Percentiles rank a stretch among this genome's conserved stretches.
Conservation (phyloP, 2,797 vertebrate genomes). For the Acipenser transmontanus region DNA sequence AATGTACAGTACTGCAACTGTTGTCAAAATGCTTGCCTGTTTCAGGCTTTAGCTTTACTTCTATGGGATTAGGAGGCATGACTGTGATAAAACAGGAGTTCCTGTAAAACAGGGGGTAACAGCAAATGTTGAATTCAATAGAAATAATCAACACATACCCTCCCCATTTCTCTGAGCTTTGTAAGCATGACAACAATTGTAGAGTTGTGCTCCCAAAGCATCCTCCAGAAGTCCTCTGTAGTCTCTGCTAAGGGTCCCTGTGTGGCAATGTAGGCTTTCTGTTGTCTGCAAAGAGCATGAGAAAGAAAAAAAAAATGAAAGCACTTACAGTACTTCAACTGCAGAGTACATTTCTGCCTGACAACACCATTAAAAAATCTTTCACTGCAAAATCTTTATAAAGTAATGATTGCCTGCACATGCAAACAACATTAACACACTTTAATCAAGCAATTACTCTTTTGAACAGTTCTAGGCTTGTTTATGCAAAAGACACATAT, state of each 20-base stretch:
- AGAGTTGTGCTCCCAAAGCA: constrained; percentile 99
- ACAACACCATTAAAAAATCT: constrained; percentile 1
- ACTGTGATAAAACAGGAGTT: no score
- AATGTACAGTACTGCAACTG: no score
- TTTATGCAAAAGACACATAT: neutral
- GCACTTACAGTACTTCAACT: neutral
- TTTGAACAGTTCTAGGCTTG: constrained; percentile 28
- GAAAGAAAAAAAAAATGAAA: constrained; percentile 5
- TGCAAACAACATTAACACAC: constrained; percentile 32
- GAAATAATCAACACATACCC: constrained; percentile 59
- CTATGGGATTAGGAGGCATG: no score
- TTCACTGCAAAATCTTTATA: constrained; percentile 18
- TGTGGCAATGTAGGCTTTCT: constrained; percentile 97
- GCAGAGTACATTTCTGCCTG: neutral
- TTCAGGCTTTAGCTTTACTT: no score
- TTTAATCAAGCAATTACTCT: constrained; percentile 33
- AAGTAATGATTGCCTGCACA: constrained; percentile 24
- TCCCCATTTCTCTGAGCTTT: constrained; percentile 97
- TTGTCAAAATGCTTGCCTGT: no score
- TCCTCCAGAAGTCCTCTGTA: constrained; percentile 98
- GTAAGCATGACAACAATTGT: constrained; percentile 98
- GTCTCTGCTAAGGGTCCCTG: constrained; percentile 97
- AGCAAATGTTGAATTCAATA: no score
- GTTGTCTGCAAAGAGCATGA: constrained; percentile 61
- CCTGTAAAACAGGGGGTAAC: no score